These are phyloP conservation scores for Neodontobutis hainanensis DNA, from an alignment of 2,113 vertebrate genomes.

Conservation along the genomic window DNA sequence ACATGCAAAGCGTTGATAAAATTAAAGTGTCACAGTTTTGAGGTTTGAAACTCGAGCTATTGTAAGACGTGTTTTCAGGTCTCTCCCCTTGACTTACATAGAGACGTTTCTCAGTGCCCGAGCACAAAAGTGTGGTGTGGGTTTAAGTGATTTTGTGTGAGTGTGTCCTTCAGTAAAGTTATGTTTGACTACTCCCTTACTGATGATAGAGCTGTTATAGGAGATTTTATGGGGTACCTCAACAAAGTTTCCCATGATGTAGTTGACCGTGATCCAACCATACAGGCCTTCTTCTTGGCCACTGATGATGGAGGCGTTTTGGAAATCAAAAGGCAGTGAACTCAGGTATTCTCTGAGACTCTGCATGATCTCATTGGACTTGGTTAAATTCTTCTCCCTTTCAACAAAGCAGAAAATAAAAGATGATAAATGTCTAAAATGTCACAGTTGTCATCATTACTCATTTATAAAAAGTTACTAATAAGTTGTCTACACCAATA, in stretches of 20 bases:
- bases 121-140: too few relatives aligned
- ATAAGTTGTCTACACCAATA: not conserved
- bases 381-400: constrained; percentile 81
- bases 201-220: too few relatives aligned
- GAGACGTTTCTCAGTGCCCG: too few relatives aligned
- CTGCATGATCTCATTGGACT: constrained; percentile 80
- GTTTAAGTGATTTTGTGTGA: too few relatives aligned
- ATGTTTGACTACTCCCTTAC: too few relatives aligned
- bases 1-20: too few relatives aligned
- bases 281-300: constrained; percentile 94
- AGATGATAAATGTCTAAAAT: not conserved
- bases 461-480: too few relatives aligned
- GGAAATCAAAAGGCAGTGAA: constrained; percentile 87
- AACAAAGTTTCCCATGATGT: constrained; percentile 92
- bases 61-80: too few relatives aligned
- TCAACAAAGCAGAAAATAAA: constrained; percentile 12
- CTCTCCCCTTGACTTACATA: too few relatives aligned
- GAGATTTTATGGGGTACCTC: constrained; percentile 75
- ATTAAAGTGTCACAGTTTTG: too few relatives aligned
- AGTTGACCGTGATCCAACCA: constrained; percentile 98
- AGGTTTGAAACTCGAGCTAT: too few relatives aligned
- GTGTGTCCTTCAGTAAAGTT: too few relatives aligned
- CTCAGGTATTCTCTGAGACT: constrained; percentile 84
- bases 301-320: constrained; percentile 90
- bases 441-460: not conserved